Evolutionary conservation across 2,797 vertebrate species (phyloP).

Genomic region (Iguana delicatissima): DNA sequence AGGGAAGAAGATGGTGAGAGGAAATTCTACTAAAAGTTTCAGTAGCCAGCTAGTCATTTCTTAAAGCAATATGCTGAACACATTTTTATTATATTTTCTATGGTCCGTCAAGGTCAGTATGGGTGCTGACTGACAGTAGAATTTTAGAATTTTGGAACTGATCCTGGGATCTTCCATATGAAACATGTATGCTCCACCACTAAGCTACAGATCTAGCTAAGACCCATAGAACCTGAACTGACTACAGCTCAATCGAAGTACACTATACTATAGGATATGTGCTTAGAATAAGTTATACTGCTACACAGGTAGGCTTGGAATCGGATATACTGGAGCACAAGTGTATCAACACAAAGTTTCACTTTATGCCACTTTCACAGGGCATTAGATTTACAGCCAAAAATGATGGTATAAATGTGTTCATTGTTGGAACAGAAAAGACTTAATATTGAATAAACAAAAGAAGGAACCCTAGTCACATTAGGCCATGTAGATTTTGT

Average conservation of each 20-base stretch:
- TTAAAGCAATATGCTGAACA: not conserved
- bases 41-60: not conserved
- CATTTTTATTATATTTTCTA: not conserved
- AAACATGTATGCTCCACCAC: not conserved
- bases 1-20: not conserved
- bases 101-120: no score
- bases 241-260: not conserved
- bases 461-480: not conserved
- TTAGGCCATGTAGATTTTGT: not conserved
- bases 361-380: not conserved
- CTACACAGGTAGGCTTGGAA: not conserved
- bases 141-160: not conserved
- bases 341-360: not conserved
- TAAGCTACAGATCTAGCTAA: not conserved
- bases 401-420: not conserved
- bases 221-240: no score
- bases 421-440: not conserved
- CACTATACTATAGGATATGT: no score
- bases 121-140: not conserved
- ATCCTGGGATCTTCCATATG: not conserved
- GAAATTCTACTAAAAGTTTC: not conserved
- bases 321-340: not conserved
- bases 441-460: not conserved
- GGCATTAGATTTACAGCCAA: not conserved
- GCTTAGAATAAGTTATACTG: not conserved